These are phyloP conservation scores for Epinephelus moara DNA, from an alignment of 2,113 vertebrate genomes.

Conservation along the genomic window DNA sequence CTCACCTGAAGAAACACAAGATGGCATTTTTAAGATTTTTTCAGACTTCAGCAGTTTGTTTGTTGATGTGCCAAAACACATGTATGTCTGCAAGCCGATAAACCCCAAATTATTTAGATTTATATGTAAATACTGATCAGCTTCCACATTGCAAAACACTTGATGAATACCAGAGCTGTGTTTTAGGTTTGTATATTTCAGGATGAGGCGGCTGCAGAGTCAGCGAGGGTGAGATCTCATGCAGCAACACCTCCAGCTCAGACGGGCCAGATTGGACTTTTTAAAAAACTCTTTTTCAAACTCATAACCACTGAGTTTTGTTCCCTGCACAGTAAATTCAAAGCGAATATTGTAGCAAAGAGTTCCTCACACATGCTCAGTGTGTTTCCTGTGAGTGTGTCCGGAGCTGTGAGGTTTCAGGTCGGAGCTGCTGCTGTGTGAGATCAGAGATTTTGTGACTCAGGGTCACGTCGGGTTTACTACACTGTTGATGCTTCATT, in stretches of 20 bases:
- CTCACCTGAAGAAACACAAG: background rate
- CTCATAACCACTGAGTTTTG: background rate
- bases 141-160: background rate
- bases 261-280: background rate
- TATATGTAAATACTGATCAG: background rate
- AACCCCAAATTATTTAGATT: background rate
- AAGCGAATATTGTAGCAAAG: background rate
- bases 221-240: background rate
- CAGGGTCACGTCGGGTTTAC: constrained; percentile 42
- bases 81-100: background rate
- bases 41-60: background rate
- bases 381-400: background rate
- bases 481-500: constrained; percentile 41
- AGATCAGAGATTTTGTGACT: constrained; percentile 30
- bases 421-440: constrained; percentile 18
- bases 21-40: background rate
- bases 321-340: background rate
- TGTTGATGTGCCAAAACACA: constrained; percentile 39
- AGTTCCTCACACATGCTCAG: background rate
- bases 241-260: background rate
- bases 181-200: background rate
- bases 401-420: background rate
- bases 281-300: background rate
- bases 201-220: background rate
- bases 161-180: background rate